phyloP scores from a whole-genome alignment of 2,888 invertebrate species.

The Andrena marginata region DNA sequence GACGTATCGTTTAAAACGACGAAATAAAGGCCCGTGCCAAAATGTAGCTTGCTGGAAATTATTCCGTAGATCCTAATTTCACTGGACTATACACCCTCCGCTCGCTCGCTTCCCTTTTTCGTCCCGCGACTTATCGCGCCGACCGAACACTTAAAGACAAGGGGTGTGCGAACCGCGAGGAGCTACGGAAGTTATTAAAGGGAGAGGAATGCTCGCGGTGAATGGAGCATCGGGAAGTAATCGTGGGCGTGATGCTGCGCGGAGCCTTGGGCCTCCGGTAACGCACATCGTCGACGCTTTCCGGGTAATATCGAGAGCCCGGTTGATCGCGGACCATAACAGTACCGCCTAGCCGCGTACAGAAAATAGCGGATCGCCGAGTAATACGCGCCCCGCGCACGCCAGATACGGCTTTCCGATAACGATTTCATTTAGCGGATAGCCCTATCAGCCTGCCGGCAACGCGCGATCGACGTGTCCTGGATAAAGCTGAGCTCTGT shows the following conservation, averaged over 20 bases:
- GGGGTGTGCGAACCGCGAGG: background rate
- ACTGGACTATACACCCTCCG: no score
- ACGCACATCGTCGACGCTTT: slow-evolving; percentile 71
- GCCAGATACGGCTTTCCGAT: slow-evolving; percentile 44
- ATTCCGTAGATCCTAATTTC: no score
- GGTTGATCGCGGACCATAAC: slow-evolving; percentile 64
- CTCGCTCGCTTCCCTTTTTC: no score
- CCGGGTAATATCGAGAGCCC: slow-evolving; percentile 74
- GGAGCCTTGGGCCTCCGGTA: slow-evolving; percentile 57
- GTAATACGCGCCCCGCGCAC: slow-evolving; percentile 47
- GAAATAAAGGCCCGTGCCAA: no score
- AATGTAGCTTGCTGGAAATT: no score
- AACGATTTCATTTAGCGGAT: slow-evolving; percentile 29
- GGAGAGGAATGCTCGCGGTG: slow-evolving; percentile 20
- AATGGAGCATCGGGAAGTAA: slow-evolving; percentile 54
- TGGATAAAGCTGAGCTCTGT: slow-evolving; percentile 17
- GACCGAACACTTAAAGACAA: no score
- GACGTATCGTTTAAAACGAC: no score
- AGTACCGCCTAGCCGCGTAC: slow-evolving; percentile 46
- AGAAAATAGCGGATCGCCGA: slow-evolving; percentile 66
- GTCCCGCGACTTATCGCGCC: no score
- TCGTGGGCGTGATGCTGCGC: slow-evolving; percentile 68
- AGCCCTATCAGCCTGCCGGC: slow-evolving; percentile 27
- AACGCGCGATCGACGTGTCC: background rate
- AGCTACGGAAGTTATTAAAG: slow-evolving; percentile 25